Evolutionary conservation across 35 echinoderm and acorn worm genomes (phyloP), one percentile per base, ranked within the genome.

Genomic region (Amphiura filiformis): DNA sequence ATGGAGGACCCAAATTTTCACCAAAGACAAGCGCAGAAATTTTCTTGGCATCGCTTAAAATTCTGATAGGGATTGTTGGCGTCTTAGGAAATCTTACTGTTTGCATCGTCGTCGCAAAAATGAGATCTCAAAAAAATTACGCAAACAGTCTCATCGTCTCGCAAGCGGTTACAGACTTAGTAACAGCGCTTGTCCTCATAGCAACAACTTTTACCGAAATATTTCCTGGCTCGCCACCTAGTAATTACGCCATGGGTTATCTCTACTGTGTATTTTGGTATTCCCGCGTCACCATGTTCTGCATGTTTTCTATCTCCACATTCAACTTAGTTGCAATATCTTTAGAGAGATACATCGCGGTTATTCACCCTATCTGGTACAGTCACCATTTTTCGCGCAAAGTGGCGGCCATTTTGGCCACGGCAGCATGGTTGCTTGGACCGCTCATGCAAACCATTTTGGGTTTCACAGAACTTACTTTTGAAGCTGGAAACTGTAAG

Each of bases 241-340:
- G 52, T 20, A 83, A 23, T 26, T 37, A 17, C 31, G 41, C 83
- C 26, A 31, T 76, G 9, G 70, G 52, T n/a, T 32, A 79, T 32
- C 11, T 96, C 1, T 87, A 80, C 26, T 93, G 91, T 36, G 84
- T 87, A n/a, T 52, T 92, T 22, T 96, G 90, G 90, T 35, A 70
- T 9, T 93, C 86, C 9, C 38, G 77, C 17, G 22, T 90, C 0
- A 65, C 86, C 38, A 78, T 96, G 31, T 96, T 89, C 31, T 65
- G 31, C 1, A 39, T 77, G 0, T 96, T 96, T 75, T 86, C 87
- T 0, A 40, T 89, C 0, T 96, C 94, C 2, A 93, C 94, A 0
- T 89, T 90, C 86, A 96, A 96, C 39, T 76, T 96, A 26, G 81
- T 78, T 31, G 94, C 82, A 28, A 82, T 96, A 36, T 93, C 94